Percentiles rank a stretch among this genome's conserved stretches.
Evolutionary conservation across 2,888 invertebrate genomes (phyloP).

Genomic region (Seira ritae): DNA sequence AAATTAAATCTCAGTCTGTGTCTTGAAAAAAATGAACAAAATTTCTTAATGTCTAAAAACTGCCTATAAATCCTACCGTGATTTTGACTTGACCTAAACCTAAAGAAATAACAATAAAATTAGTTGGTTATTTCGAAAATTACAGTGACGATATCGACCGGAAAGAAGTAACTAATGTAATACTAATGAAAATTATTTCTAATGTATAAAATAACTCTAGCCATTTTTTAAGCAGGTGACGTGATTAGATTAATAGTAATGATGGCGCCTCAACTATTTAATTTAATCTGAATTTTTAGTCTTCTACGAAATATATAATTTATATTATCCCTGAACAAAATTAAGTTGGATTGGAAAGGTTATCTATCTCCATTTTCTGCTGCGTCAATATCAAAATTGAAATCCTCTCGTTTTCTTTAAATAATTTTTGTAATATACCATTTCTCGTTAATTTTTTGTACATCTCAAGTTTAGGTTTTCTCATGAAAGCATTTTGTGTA

Average conservation of each 20-base stretch:
- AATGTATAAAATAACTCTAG: no score
- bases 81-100: background rate
- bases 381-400: no score
- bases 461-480: background rate
- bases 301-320: no score
- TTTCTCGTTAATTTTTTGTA: background rate
- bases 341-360: no score
- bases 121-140: background rate
- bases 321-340: background rate
- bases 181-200: no score
- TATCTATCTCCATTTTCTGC: no score
- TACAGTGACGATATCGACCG: background rate
- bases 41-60: background rate
- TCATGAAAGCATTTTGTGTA: background rate
- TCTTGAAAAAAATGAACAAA: background rate
- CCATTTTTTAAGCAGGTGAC: no score
- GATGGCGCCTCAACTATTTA: no score
- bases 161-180: no score
- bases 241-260: background rate
- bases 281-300: background rate
- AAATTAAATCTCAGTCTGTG: slow-evolving; percentile 40
- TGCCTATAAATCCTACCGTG: no score
- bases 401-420: background rate
- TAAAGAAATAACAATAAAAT: background rate
- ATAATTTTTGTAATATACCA: no score